Evolutionary conservation across 2,888 invertebrate genomes (phyloP).

Genomic region (Laothoe populi): DNA sequence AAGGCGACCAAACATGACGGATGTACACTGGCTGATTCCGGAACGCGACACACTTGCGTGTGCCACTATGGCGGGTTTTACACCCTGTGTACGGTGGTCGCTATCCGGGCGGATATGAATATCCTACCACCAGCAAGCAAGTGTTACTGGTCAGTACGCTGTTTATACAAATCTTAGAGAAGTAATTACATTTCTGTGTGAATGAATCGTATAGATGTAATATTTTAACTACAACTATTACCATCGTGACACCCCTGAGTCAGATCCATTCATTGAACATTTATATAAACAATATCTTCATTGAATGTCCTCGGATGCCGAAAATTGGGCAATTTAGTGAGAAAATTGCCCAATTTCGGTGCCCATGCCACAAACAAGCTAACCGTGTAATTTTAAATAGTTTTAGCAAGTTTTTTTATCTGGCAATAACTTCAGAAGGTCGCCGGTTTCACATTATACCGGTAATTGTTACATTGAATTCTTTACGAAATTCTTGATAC

Average conservation of each 20-base stretch:
- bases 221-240: neutral
- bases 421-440: constrained; percentile 36
- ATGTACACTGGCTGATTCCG: too few species aligned
- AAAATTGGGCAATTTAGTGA: constrained; percentile 70
- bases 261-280: neutral
- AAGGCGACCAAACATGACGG: too few species aligned
- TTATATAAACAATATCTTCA: constrained; percentile 50
- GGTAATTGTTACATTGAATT: constrained; percentile 21
- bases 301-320: constrained; percentile 63
- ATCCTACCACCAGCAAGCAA: too few species aligned
- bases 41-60: too few species aligned
- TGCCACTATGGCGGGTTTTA: too few species aligned
- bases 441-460: constrained; percentile 28
- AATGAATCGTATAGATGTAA: neutral
- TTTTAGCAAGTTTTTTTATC: constrained; percentile 46
- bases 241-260: neutral
- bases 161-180: too few species aligned
- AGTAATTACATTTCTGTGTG: neutral
- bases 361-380: constrained; percentile 49
- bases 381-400: constrained; percentile 65
- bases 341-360: constrained; percentile 63
- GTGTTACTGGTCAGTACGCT: too few species aligned
- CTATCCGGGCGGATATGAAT: too few species aligned
- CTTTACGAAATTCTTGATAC: constrained; percentile 20
- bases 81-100: too few species aligned